phyloP scores from a whole-genome alignment of 37 sponge, comb jelly and placozoan genomes.

The Chondrosia reniformis region DNA sequence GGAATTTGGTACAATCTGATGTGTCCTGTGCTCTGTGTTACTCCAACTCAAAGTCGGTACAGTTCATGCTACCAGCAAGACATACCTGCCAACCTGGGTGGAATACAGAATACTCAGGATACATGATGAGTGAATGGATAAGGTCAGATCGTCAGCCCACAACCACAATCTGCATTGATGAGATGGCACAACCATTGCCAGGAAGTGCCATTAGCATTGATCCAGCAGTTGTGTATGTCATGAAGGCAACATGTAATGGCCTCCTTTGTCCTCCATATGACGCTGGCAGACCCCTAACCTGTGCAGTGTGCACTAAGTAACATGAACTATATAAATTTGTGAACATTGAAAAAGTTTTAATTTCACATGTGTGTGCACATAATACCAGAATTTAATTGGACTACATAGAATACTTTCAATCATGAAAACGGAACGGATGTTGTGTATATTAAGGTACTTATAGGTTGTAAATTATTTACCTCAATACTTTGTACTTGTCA shows the following conservation, averaged over 20 bases:
- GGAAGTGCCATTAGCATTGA: not conserved
- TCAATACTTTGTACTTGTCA: too few relatives aligned
- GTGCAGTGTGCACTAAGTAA: not conserved
- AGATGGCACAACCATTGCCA: not conserved
- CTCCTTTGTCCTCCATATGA: conserved; percentile 1
- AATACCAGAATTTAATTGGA: too few relatives aligned
- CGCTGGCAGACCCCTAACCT: not conserved
- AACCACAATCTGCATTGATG: not conserved
- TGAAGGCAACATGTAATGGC: not conserved
- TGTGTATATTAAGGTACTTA: too few relatives aligned
- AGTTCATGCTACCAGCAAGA: not conserved
- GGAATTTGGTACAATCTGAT: not conserved
- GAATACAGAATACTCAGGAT: not conserved
- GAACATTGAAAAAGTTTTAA: not conserved
- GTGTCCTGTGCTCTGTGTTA: not conserved
- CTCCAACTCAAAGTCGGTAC: not conserved
- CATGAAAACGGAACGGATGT: too few relatives aligned
- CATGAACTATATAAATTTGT: not conserved
- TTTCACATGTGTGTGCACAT: too few relatives aligned
- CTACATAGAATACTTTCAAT: too few relatives aligned
- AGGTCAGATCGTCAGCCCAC: not conserved
- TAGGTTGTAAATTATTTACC: too few relatives aligned
- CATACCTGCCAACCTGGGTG: not conserved
- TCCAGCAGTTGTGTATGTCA: not conserved
- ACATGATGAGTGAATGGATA: not conserved